Evolutionary conservation across 2,888 invertebrate genomes (phyloP).

Genomic region (Meandrusa payeni): DNA sequence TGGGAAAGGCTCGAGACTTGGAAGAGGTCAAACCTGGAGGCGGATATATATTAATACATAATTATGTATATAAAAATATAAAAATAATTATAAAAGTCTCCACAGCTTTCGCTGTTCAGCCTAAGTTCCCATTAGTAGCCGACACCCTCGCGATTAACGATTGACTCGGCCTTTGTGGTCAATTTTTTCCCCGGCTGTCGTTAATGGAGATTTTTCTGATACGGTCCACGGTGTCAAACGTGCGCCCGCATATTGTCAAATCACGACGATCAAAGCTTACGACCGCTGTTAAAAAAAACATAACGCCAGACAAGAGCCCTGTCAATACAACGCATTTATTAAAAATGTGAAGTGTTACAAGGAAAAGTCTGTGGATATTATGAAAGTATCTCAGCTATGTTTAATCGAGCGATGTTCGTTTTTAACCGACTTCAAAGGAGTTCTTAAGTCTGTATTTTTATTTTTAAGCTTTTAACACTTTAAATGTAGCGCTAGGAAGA

Average conservation of each 20-base stretch:
- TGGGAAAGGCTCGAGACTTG: too few species aligned
- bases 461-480: too few species aligned
- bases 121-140: constrained; percentile 67
- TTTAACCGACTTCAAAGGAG: too few species aligned
- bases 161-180: constrained; percentile 64
- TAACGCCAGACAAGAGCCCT: constrained; percentile 42
- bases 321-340: constrained; percentile 58
- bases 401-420: too few species aligned
- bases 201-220: constrained; percentile 73
- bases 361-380: constrained; percentile 2
- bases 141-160: constrained; percentile 73
- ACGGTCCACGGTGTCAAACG: constrained; percentile 63
- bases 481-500: too few species aligned
- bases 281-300: constrained; percentile 40
- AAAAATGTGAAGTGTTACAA: constrained; percentile 40
- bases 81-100: constrained; percentile 33
- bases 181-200: constrained; percentile 68
- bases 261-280: constrained; percentile 70
- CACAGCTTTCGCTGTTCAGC: constrained; percentile 33
- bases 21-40: too few species aligned
- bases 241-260: constrained; percentile 62
- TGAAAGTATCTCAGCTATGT: too few species aligned
- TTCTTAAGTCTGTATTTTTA: too few species aligned
- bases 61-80: too few species aligned
- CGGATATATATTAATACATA: too few species aligned